Conservation (phyloP, 1,140 invertebrate genomes). For the Vollenhovia emeryi region DNA sequence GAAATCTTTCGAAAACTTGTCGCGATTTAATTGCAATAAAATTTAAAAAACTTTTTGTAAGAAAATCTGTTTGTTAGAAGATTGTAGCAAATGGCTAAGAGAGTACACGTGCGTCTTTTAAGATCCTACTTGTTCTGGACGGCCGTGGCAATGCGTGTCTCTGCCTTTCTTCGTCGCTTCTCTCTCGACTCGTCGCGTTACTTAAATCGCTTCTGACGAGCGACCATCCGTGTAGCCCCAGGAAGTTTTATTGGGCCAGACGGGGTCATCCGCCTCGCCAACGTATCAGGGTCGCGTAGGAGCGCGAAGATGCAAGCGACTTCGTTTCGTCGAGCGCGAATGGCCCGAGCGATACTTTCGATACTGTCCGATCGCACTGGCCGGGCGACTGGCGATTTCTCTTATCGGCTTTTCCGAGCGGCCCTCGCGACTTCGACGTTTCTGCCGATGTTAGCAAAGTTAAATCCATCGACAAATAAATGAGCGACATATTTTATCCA, state of each 20-base stretch:
- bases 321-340: constrained; percentile 2
- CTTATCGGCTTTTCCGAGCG: not conserved
- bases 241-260: not conserved
- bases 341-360: constrained; percentile 13
- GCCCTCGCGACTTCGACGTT: not conserved
- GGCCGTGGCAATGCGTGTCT: not conserved
- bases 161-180: constrained; percentile 9
- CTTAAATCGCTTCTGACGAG: constrained; percentile 39
- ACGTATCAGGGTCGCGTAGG: not conserved
- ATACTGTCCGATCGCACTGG: constrained; percentile 34
- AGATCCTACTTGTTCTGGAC: not conserved
- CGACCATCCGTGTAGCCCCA: not conserved
- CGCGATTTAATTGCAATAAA: not conserved
- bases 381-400: constrained; percentile 5
- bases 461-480: not conserved
- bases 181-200: constrained; percentile 42
- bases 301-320: constrained; percentile 28
- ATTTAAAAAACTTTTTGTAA: not conserved
- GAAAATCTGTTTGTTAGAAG: constrained; percentile 4
- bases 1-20: not conserved
- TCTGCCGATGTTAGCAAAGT: not conserved
- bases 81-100: not conserved
- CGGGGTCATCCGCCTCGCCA: not conserved
- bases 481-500: not conserved
- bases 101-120: not conserved